Evolutionary conservation across 2,113 vertebrate genomes (phyloP).

Genomic region (Gobio gobio): DNA sequence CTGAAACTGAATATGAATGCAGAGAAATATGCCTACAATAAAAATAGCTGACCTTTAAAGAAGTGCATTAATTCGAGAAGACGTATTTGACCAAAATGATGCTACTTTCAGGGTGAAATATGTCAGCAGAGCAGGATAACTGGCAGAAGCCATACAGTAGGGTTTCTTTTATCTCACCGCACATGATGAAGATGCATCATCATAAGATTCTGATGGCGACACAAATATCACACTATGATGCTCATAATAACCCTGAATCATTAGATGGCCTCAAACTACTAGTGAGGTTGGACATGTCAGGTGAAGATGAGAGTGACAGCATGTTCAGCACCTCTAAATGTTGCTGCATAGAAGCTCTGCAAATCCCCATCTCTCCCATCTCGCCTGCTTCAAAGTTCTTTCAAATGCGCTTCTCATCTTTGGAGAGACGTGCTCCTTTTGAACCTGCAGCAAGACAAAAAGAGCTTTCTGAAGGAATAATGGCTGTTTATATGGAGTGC

Average conservation of each 20-base stretch:
- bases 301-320: slow-evolving; percentile 45
- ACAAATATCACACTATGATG: background rate
- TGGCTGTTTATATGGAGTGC: slow-evolving; percentile 72
- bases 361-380: slow-evolving; percentile 21
- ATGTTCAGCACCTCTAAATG: slow-evolving; percentile 54
- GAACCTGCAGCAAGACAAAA: slow-evolving; percentile 71
- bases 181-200: slow-evolving; percentile 14
- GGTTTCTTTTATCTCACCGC: background rate
- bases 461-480: slow-evolving; percentile 76
- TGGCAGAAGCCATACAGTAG: background rate
- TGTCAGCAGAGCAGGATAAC: background rate
- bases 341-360: slow-evolving; percentile 2
- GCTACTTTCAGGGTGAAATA: background rate
- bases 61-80: slow-evolving; percentile 10
- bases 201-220: background rate
- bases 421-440: slow-evolving; percentile 62
- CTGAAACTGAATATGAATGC: slow-evolving; percentile 9
- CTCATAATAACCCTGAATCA: background rate
- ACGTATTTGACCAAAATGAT: background rate
- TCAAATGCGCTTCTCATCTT: slow-evolving; percentile 59
- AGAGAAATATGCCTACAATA: background rate
- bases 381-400: slow-evolving; percentile 61
- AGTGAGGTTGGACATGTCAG: slow-evolving; percentile 20
- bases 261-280: slow-evolving; percentile 10
- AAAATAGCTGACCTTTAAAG: slow-evolving; percentile 22